phyloP scores from a whole-genome alignment of 2,113 vertebrate species.

The Tyrannus savana region DNA sequence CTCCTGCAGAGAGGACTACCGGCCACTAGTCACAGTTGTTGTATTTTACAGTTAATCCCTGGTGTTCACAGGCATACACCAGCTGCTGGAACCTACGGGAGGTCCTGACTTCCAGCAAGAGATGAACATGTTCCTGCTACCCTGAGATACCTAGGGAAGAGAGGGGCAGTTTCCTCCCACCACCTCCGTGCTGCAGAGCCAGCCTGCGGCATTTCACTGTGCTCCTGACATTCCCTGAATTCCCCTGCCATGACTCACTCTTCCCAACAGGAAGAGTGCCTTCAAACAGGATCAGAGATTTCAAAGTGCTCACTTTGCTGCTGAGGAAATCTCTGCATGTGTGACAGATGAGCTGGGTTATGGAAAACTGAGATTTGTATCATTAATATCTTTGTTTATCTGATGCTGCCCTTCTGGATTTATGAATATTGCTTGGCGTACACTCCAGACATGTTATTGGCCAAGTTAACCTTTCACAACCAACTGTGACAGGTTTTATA shows the following conservation, averaged over 20 bases:
- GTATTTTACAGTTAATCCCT: neutral
- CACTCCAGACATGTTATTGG: accelerated
- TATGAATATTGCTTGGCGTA: neutral
- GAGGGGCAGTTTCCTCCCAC: neutral
- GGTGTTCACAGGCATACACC: neutral
- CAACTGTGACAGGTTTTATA: neutral
- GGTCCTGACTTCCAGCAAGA: neutral
- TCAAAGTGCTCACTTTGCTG: neutral
- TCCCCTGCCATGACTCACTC: neutral
- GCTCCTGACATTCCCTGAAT: conserved; percentile 26
- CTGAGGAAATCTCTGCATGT: neutral
- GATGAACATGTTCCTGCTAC: neutral
- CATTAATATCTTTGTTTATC: neutral
- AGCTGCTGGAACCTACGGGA: neutral
- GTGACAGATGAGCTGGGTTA: neutral
- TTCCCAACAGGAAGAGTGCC: neutral
- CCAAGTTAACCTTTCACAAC: neutral
- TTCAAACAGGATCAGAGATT: neutral
- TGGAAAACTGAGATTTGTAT: neutral
- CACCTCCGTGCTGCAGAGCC: neutral
- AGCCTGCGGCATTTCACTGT: neutral
- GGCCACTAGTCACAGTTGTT: accelerated
- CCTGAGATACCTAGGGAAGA: neutral
- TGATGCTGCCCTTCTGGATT: neutral
- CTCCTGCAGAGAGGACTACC: neutral